Conservation (phyloP, 1,140 invertebrate species). For the Ips nitidus region DNA sequence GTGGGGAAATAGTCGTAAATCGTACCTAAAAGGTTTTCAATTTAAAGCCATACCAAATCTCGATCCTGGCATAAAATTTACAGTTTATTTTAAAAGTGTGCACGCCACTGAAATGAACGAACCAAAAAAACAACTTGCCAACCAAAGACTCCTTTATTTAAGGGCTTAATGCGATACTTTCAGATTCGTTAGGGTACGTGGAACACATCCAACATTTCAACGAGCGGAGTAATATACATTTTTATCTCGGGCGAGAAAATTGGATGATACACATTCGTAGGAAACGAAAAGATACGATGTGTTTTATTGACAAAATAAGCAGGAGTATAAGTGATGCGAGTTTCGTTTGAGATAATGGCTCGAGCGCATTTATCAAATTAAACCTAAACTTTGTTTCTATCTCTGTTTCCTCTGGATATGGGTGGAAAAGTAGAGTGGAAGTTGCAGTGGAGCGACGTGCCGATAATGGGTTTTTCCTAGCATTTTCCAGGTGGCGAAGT, state of each 20-base stretch:
- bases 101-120: too few relatives aligned
- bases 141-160: constrained; percentile 27
- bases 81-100: too few relatives aligned
- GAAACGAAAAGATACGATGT: constrained; percentile 19
- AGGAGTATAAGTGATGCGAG: neutral
- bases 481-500: too few relatives aligned
- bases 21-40: too few relatives aligned
- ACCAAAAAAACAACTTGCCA: constrained; percentile 10
- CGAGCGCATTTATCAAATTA: constrained; percentile 18
- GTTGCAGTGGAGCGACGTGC: too few relatives aligned
- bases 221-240: constrained; percentile 24
- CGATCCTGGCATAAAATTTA: too few relatives aligned
- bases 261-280: constrained; percentile 31
- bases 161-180: constrained; percentile 29
- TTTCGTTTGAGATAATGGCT: constrained; percentile 17
- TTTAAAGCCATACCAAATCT: too few relatives aligned
- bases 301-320: constrained; percentile 24
- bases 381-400: neutral
- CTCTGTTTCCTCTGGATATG: too few relatives aligned
- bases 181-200: constrained; percentile 27
- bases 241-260: constrained; percentile 26
- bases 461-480: too few relatives aligned
- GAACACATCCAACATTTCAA: constrained; percentile 32
- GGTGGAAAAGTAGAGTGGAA: too few relatives aligned
- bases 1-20: too few relatives aligned